These are phyloP conservation scores for Xyrauchen texanus DNA, from an alignment of 2,113 vertebrate genomes.

Conservation along the genomic window DNA sequence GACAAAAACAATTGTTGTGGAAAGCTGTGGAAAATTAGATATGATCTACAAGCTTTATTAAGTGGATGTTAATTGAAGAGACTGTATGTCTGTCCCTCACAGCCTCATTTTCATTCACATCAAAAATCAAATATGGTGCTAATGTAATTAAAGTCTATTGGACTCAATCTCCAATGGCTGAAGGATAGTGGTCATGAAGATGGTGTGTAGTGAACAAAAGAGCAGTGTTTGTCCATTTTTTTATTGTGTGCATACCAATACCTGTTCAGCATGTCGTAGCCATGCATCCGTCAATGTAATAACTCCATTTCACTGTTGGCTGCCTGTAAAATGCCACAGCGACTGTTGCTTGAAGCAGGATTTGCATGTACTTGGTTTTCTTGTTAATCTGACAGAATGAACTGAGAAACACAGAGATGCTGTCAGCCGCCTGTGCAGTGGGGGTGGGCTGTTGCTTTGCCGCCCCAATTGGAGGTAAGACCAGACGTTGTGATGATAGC, in stretches of 20 bases:
- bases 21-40: too few relatives aligned
- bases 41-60: too few relatives aligned
- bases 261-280: neutral
- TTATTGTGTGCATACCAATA: neutral
- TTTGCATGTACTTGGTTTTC: constrained; percentile 44
- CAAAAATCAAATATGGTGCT: too few relatives aligned
- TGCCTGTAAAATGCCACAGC: constrained; percentile 11
- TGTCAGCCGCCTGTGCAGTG: constrained; percentile 93
- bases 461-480: constrained; percentile 95
- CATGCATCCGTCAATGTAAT: neutral
- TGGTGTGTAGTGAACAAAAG: too few relatives aligned
- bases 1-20: too few relatives aligned
- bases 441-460: constrained; percentile 98
- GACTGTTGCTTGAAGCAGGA: neutral
- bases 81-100: too few relatives aligned
- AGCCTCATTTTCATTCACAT: too few relatives aligned
- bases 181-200: too few relatives aligned
- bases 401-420: constrained; percentile 96
- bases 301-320: constrained; percentile 1
- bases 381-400: constrained; percentile 86
- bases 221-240: too few relatives aligned
- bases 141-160: too few relatives aligned
- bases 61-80: too few relatives aligned
- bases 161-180: too few relatives aligned
- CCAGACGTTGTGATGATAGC: constrained; percentile 21